A percentile compares a stretch with the other conserved stretches of the same genome.
These are phyloP conservation scores for Formica aserva DNA, from an alignment of 2,888 invertebrate genomes.

Conservation along the genomic window DNA sequence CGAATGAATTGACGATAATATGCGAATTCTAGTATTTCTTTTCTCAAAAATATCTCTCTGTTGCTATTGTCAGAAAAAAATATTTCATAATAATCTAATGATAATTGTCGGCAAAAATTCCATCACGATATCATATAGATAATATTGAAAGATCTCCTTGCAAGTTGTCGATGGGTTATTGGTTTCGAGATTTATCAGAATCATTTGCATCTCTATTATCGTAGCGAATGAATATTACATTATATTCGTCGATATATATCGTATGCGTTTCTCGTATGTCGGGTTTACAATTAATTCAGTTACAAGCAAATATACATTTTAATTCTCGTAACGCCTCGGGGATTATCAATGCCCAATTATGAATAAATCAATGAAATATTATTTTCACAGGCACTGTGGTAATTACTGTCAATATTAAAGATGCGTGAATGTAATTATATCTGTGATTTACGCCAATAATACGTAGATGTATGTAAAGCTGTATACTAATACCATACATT, in stretches of 20 bases:
- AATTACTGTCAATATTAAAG: constrained; percentile 39
- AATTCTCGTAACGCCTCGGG: constrained; percentile 38
- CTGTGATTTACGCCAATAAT: neutral
- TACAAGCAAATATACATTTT: constrained; percentile 30
- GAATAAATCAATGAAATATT: constrained; percentile 43
- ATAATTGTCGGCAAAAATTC: neutral
- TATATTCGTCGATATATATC: neutral
- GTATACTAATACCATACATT: neutral
- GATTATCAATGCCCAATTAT: constrained; percentile 19
- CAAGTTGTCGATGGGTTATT: neutral
- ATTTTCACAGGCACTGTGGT: constrained; percentile 25
- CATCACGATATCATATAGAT: neutral
- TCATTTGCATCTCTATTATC: constrained; percentile 5
- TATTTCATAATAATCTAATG: neutral
- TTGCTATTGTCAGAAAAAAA: neutral
- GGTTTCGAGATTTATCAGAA: constrained; percentile 14
- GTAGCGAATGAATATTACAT: neutral
- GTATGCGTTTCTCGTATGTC: neutral
- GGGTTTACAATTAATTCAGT: constrained; percentile 36
- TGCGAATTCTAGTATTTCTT: neutral
- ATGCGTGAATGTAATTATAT: neutral
- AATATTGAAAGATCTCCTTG: neutral
- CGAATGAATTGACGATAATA: neutral
- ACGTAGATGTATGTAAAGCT: no score
- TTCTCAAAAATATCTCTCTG: neutral